phyloP scores from a whole-genome alignment of 2,113 vertebrate genomes.

The Lepidothrix coronata region DNA sequence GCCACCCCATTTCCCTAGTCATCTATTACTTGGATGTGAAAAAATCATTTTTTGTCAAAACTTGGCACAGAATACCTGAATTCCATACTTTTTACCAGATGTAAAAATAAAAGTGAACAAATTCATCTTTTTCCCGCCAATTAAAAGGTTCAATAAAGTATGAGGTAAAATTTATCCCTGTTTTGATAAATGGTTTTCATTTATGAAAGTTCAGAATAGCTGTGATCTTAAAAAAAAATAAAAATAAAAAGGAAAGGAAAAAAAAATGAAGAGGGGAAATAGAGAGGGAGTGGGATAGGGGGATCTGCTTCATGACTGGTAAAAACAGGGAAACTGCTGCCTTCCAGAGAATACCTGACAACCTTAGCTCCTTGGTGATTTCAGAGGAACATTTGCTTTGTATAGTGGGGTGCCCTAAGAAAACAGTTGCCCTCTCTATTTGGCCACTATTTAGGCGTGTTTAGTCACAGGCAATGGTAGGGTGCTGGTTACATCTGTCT shows the following conservation, averaged over 20 bases:
- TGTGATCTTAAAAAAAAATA: not conserved
- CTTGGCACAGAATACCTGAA: conserved; percentile 43
- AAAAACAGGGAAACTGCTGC: not conserved
- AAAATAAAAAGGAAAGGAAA: too few relatives aligned
- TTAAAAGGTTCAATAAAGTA: conserved; percentile 31
- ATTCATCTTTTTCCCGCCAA: not conserved
- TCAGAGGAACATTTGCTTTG: not conserved
- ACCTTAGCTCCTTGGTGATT: not conserved
- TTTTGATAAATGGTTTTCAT: conserved; percentile 27
- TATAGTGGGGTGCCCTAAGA: accelerated
- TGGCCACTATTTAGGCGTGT: not conserved
- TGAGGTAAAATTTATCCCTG: conserved; percentile 3
- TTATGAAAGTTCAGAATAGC: not conserved
- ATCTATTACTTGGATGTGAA: conserved; percentile 42
- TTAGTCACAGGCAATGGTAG: not conserved
- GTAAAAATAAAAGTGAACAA: conserved; percentile 48
- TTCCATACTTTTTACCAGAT: conserved; percentile 64
- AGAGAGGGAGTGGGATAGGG: not conserved
- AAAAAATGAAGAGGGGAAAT: too few relatives aligned
- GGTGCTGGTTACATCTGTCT: not conserved
- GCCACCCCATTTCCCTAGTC: conserved; percentile 25
- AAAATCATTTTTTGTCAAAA: conserved; percentile 47
- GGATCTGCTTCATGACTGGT: not conserved
- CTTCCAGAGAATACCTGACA: not conserved
- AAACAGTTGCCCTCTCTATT: not conserved